phyloP scores from a whole-genome alignment of 2,113 vertebrate species.

The Gobio gobio region DNA sequence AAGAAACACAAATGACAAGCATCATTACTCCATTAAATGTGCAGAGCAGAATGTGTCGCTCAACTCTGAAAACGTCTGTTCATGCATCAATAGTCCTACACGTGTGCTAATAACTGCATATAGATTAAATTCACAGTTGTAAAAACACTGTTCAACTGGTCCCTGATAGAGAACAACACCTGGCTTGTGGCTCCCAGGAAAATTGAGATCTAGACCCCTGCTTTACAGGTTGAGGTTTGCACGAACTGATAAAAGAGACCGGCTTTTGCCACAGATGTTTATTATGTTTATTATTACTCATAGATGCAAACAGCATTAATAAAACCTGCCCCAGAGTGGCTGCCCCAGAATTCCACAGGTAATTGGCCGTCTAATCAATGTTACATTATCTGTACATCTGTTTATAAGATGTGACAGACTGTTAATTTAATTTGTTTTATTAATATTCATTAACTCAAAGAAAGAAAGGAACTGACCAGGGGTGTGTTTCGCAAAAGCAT shows the following conservation, averaged over 20 bases:
- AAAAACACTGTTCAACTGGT: not conserved
- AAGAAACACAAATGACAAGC: not conserved
- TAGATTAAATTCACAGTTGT: not conserved
- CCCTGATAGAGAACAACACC: not conserved
- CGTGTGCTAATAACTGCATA: not conserved
- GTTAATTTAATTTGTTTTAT: slow-evolving; percentile 31
- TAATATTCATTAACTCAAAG: slow-evolving; percentile 26
- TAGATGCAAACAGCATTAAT: slow-evolving; percentile 55
- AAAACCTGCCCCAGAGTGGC: no score
- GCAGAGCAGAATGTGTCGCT: not conserved
- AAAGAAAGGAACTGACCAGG: slow-evolving; percentile 4
- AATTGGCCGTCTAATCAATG: slow-evolving; percentile 68
- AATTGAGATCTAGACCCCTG: not conserved
- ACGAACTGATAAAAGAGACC: not conserved
- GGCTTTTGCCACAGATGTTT: not conserved
- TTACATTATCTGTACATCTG: slow-evolving; percentile 59
- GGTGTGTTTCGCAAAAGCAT: no score
- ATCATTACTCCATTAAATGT: not conserved
- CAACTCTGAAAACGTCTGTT: not conserved
- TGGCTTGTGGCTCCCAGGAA: not conserved
- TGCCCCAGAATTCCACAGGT: slow-evolving; percentile 63
- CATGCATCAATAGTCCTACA: not conserved
- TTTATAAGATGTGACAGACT: slow-evolving; percentile 23
- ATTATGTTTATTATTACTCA: not conserved
- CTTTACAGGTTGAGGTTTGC: not conserved